Base-by-base conservation (phyloP, 2,113 vertebrate genomes). In the Erythrocebus patas region DNA sequence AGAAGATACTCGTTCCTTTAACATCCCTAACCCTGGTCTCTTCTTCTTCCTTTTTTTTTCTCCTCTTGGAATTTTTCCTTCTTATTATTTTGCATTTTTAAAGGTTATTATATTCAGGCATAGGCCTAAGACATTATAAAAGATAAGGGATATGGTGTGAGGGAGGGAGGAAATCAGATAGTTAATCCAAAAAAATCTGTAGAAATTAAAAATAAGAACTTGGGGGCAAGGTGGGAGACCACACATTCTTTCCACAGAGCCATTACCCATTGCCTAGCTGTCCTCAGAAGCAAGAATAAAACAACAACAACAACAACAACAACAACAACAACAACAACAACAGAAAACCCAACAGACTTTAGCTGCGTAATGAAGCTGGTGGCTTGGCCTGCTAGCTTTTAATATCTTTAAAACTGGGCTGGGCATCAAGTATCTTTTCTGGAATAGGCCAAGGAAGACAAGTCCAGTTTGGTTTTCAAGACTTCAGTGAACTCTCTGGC, bases 401-500 rank as follows among this genome's bases (percentile, higher is more conserved):
- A 91, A 93, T 3, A 95, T 98, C 93, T 94, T 92, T 45, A 94
- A 95, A 92, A 95, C 8, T 43, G 35, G 97, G 64, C 43, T 25
- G 66, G 93, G 16, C 38, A 86, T 98, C 97, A 98, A 80, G 97
- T 90, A 57, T 84, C 91, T 97, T 97, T 97, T 50, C 98, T 97
- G 87, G 99, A 99, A 97, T 99, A 98, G 18, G 98, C 98, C 97
- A 99, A 95, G 45, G 97, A 84, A 35, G 98, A 99, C 40, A 99
- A 98, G 98, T 99, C 99, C 96, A 99, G 91, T 72, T 99, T 97
- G 59, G 96, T 98, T 25, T 98, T 99, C 52, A 99, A 99, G n/a
- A 99, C 99, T 95, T 96, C 5, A 16, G 99, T 99, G 79, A 99
- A 98, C 97, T 99, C 99, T 52, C 97, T 78, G 80, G 99, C 98